Base-by-base conservation (phyloP, 1,140 invertebrate species). In the Parapsyche elsis region DNA sequence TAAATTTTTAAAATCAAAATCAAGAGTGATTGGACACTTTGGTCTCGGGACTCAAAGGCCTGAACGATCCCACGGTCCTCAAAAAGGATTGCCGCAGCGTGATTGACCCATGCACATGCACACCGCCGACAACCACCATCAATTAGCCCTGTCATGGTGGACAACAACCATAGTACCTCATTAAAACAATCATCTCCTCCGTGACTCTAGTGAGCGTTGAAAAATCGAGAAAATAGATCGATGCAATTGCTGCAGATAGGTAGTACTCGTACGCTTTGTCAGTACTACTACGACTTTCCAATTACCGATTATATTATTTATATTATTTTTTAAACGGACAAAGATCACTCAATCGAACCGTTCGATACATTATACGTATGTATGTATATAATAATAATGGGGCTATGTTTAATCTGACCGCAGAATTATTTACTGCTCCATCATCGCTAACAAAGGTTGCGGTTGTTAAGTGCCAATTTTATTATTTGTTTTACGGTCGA, bases 111-210 rank as follows among this genome's bases (percentile, higher is more conserved):
- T 12, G 23, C 24, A 5, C 24, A 73, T 30, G 71, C 9, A 38
- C 21, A n/a, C 21, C 57, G 53, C n/a, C 74, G 74, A 9, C 49
- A 19, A 61, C 53, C 46, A 30, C 23, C 46, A 76, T 59, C 74
- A 61, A 76, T 76, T 76, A 76, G 74, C 23, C 71, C 71, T 74
- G 71, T 74, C 71, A 74, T 74, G 26, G 46, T 61, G 57, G 57
- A 16, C 16, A 0, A n/a, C 57, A 21, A 61, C 57, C 49, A 19
- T 16, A 9, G 57, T 19, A 19, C 16, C 57, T 61, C 57, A 61
- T 61, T 61, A 61, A 61, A 61, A n/a, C 57, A 61, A 61, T 61
- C 57, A 21, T 61, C 14, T 21, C 30, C 30, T 7, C 30, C 30
- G 7, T 38, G 30, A 38, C 30, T 38, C 30, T 38, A 7, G 30